phyloP scores from a whole-genome alignment of 2,888 invertebrate species.

The Adineta ricciae region DNA sequence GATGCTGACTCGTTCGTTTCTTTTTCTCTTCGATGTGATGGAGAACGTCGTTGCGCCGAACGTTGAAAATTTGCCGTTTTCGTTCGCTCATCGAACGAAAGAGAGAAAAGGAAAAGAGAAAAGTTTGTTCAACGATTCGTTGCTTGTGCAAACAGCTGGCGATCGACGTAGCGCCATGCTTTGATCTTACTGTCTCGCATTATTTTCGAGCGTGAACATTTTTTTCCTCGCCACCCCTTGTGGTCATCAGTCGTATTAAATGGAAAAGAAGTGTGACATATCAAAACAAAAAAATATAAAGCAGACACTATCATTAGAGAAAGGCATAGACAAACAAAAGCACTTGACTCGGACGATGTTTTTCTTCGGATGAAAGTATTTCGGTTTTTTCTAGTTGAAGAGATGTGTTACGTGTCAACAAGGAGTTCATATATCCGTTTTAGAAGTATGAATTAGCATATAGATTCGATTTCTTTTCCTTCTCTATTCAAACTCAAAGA shows the following conservation, averaged over 20 bases:
- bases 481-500: not conserved
- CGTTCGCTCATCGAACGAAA: not conserved
- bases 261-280: not conserved
- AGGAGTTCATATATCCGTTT: not conserved
- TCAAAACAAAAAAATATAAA: not conserved
- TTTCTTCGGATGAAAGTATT: not conserved
- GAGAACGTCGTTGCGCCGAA: not conserved
- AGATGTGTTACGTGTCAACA: not conserved
- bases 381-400: not conserved
- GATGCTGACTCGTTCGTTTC: not conserved
- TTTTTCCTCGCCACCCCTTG: not conserved
- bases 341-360: not conserved
- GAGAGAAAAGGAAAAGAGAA: not conserved
- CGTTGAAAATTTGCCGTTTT: not conserved
- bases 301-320: not conserved
- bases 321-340: too few relatives aligned
- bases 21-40: not conserved
- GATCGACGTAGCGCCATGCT: not conserved
- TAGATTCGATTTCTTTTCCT: not conserved
- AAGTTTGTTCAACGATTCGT: not conserved
- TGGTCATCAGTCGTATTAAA: not conserved
- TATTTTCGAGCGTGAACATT: not conserved
- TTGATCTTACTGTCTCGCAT: not conserved
- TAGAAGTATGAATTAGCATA: not conserved
- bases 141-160: slow-evolving; percentile 3